Evolutionary conservation across 2,113 vertebrate species (phyloP).

Genomic region (Willisornis vidua): DNA sequence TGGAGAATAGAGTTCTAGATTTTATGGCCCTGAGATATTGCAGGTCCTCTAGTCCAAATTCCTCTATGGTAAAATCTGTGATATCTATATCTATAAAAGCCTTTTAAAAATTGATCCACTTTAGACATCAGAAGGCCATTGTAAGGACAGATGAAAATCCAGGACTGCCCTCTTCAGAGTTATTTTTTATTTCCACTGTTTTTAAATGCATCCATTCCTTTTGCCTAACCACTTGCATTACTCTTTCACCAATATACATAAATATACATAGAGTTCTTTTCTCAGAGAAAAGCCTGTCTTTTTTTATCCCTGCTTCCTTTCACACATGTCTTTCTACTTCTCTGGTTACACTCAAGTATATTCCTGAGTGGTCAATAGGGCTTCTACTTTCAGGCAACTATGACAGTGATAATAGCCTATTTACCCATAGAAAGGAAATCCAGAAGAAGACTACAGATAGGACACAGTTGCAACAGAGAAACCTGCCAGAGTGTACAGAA

Average conservation of each 20-base stretch:
- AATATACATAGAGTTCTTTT: not conserved
- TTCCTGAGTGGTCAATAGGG: not conserved
- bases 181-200: not conserved
- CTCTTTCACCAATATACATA: fast-evolving
- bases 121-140: not conserved
- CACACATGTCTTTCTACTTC: not conserved
- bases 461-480: not conserved
- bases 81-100: not conserved
- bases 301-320: not conserved
- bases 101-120: not conserved
- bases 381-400: not conserved
- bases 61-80: not conserved
- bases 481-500: not conserved
- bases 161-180: not conserved
- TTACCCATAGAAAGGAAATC: not conserved
- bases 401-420: not conserved
- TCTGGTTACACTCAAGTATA: not conserved
- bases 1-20: not conserved
- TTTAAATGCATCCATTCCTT: not conserved
- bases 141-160: not conserved
- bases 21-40: not conserved
- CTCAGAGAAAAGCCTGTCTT: not conserved
- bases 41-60: not conserved
- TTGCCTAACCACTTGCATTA: not conserved
- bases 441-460: not conserved